Base-by-base conservation (phyloP, 2,113 vertebrate genomes). In the Odontophorus gujanensis region DNA sequence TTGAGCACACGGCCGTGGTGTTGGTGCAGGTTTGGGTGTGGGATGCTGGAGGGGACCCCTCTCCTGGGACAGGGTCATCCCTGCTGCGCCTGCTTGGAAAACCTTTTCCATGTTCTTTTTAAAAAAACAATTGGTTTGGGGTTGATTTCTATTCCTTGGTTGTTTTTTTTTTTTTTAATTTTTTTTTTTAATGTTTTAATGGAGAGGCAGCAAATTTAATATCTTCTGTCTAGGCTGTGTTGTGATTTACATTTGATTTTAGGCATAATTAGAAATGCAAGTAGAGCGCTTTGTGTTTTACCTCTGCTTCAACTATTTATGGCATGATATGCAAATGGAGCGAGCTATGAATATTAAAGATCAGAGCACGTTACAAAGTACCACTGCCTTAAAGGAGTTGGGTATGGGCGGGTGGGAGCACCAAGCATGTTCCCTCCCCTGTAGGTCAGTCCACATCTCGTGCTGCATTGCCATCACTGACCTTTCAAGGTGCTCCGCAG, bases 191-290 rank as follows among this genome's bases (percentile, higher is more conserved):
- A 53, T 67, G n/a, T 87, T 89, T 87, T 83, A 75, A 90, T 88
- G 1, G 83, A 66, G 91, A 90, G 79, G 57, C 14, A 77, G 95
- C 96, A 92, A 97, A 95, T 96, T 83, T 92, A 96, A 77, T 97
- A 76, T 96, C 97, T 96, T 93, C 94, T 25, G 86, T 88, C 83
- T 85, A 48, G 93, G 57, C 19, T 66, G 91, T 81, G 96, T 96
- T 96, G 97, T 97, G 97, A 98, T 98, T 97, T 97, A 91, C 97
- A 96, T 97, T 77, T 94, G 96, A 95, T 97, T 98, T 98, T 95
- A 89, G 95, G 97, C 97, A 10, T 97, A 97, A 98, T 98, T 98
- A 98, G 97, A 94, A 95, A 98, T 97, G 98, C 97, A 97, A 97
- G 95, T 96, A 65, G 94, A 97, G 96, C 95, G 95, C 97, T 97